These are phyloP conservation scores for Phymastichus coffea DNA, from an alignment of 1,140 invertebrate species.

Conservation along the genomic window DNA sequence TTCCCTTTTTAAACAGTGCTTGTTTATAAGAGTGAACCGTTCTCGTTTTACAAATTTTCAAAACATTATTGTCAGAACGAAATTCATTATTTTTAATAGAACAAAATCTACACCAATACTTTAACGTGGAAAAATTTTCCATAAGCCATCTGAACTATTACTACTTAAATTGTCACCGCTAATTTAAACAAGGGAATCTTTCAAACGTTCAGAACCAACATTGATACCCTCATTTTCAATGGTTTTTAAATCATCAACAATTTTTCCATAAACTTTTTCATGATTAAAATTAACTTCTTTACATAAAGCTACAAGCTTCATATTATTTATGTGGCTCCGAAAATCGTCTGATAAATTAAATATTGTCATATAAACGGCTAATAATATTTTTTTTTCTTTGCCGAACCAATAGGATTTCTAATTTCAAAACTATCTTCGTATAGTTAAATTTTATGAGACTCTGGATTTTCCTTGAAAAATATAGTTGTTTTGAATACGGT, in stretches of 20 bases:
- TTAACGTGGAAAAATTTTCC: slow-evolving; percentile 33
- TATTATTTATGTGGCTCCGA: slow-evolving; percentile 35
- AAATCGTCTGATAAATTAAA: slow-evolving; percentile 33
- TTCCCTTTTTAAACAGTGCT: slow-evolving; percentile 20
- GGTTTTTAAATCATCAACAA: slow-evolving; percentile 41
- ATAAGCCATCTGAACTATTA: slow-evolving; percentile 35
- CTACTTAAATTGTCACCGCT: slow-evolving; percentile 40
- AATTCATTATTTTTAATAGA: slow-evolving; percentile 27
- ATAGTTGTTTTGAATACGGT: slow-evolving; percentile 34
- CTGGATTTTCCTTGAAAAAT: slow-evolving; percentile 38
- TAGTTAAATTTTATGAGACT: slow-evolving; percentile 39
- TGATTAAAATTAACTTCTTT: slow-evolving; percentile 39
- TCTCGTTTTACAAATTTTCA: slow-evolving; percentile 23
- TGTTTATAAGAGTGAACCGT: slow-evolving; percentile 31
- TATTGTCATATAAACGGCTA: slow-evolving; percentile 42
- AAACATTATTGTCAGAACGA: slow-evolving; percentile 15
- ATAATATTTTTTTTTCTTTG: slow-evolving; percentile 43
- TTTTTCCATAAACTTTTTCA: slow-evolving; percentile 33
- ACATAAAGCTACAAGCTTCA: slow-evolving; percentile 39
- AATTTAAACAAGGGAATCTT: slow-evolving; percentile 37
- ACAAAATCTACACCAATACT: slow-evolving; percentile 34
- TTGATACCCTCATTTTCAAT: slow-evolving; percentile 38
- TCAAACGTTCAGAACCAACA: slow-evolving; percentile 22
- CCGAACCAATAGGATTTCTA: slow-evolving; percentile 42
- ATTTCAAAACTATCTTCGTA: slow-evolving; percentile 47